Conservation (phyloP, 1,140 invertebrate genomes). For the Chymomyza costata region DNA sequence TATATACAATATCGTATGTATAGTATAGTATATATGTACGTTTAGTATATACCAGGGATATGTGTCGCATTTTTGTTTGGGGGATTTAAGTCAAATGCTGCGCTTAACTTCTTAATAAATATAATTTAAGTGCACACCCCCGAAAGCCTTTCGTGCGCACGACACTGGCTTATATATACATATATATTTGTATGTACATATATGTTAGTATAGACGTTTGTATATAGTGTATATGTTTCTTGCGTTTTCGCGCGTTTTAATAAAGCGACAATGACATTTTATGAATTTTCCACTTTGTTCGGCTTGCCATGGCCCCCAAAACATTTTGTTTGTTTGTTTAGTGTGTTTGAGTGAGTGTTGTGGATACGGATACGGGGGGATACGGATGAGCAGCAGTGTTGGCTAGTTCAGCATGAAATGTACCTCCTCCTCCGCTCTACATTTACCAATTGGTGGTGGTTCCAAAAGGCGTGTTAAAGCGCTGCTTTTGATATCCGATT, state of each 20-base stretch:
- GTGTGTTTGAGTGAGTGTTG: conserved; percentile 9
- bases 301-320: conserved; percentile 21
- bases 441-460: conserved; percentile 25
- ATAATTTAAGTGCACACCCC: too few species aligned
- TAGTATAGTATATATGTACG: too few species aligned
- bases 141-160: too few species aligned
- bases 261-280: conserved; percentile 72
- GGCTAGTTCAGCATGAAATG: too few species aligned
- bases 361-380: conserved; percentile 1
- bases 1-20: too few species aligned
- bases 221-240: conserved; percentile 27
- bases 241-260: conserved; percentile 69
- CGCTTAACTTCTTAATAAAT: too few species aligned
- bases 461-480: conserved; percentile 59
- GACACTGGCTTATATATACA: too few species aligned
- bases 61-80: too few species aligned
- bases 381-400: too few species aligned
- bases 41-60: too few species aligned
- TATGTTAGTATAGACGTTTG: conserved; percentile 27
- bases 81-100: too few species aligned
- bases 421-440: too few species aligned
- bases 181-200: conserved; percentile 7
- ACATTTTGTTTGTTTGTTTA: conserved; percentile 4
- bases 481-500: conserved; percentile 66
- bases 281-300: conserved; percentile 71